These are phyloP conservation scores for Pogonophryne albipinna DNA, from an alignment of 2,797 vertebrate genomes.

Conservation along the genomic window DNA sequence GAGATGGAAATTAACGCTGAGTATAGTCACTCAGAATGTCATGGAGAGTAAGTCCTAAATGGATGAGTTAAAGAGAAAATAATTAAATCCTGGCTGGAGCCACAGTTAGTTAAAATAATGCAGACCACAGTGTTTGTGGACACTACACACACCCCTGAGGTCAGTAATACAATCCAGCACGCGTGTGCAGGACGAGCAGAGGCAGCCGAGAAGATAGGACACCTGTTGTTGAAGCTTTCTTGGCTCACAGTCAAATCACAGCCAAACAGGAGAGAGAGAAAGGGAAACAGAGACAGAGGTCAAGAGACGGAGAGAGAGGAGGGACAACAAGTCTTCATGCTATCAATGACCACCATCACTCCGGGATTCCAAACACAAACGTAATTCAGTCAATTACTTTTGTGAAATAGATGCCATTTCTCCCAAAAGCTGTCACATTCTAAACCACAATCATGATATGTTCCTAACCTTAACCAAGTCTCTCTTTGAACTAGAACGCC, in stretches of 20 bases:
- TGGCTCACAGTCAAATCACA: constrained; percentile 27
- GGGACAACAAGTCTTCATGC: background rate
- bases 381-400: too few relatives aligned
- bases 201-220: constrained; percentile 15
- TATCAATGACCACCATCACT: background rate
- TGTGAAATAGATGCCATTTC: too few relatives aligned
- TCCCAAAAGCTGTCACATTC: too few relatives aligned
- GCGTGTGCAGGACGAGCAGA: constrained; percentile 8
- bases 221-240: constrained; percentile 19
- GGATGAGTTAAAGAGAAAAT: background rate
- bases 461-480: too few relatives aligned
- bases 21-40: constrained; percentile 52
- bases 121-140: constrained; percentile 1
- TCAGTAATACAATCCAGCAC: background rate
- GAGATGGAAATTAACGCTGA: constrained; percentile 55
- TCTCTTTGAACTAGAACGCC: too few relatives aligned
- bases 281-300: background rate
- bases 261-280: background rate
- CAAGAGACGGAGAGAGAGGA: background rate
- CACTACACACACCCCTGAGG: background rate
- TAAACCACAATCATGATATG: too few relatives aligned
- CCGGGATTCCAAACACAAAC: too few relatives aligned
- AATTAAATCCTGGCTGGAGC: constrained; percentile 3
- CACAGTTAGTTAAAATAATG: constrained; percentile 27
- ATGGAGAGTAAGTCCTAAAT: constrained; percentile 8